Percentiles rank a stretch among this genome's conserved stretches.
These are phyloP conservation scores for Camponotus fellah DNA, from an alignment of 2,888 invertebrate genomes.

Conservation along the genomic window DNA sequence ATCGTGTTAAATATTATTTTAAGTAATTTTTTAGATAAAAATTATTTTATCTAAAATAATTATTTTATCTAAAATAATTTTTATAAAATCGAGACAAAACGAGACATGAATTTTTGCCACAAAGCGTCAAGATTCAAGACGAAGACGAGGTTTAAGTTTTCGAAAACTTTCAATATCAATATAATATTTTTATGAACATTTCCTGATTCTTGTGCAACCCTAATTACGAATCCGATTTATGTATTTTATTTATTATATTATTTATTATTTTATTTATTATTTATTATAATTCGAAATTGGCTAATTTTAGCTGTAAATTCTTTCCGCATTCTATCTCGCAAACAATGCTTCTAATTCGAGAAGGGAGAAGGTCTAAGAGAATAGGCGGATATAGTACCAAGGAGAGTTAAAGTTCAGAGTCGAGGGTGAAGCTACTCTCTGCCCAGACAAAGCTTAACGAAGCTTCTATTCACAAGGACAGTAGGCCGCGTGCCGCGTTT, in stretches of 20 bases:
- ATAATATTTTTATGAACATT: too few relatives aligned
- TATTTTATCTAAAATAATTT: too few relatives aligned
- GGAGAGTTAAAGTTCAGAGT: slow-evolving; percentile 17
- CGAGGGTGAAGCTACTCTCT: slow-evolving; percentile 71
- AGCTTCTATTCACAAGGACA: slow-evolving; percentile 78
- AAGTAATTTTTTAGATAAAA: too few relatives aligned
- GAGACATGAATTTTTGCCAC: too few relatives aligned
- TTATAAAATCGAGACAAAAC: too few relatives aligned
- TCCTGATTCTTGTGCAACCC: too few relatives aligned
- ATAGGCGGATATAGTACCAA: not conserved
- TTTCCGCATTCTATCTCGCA: not conserved
- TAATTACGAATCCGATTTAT: not conserved
- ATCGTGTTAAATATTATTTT: too few relatives aligned
- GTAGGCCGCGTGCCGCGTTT: slow-evolving; percentile 74
- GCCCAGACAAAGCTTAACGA: slow-evolving; percentile 80
- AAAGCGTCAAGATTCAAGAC: too few relatives aligned
- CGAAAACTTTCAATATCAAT: too few relatives aligned
- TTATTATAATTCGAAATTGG: not conserved
- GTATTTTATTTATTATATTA: not conserved
- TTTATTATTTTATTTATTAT: too few relatives aligned
- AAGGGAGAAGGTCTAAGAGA: slow-evolving; percentile 59
- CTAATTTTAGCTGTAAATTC: not conserved
- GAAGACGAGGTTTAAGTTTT: too few relatives aligned
- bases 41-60: too few relatives aligned
- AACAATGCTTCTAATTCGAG: slow-evolving; percentile 72